Base-by-base conservation (phyloP, 2,888 invertebrate genomes). In the Sminthurides aquaticus region DNA sequence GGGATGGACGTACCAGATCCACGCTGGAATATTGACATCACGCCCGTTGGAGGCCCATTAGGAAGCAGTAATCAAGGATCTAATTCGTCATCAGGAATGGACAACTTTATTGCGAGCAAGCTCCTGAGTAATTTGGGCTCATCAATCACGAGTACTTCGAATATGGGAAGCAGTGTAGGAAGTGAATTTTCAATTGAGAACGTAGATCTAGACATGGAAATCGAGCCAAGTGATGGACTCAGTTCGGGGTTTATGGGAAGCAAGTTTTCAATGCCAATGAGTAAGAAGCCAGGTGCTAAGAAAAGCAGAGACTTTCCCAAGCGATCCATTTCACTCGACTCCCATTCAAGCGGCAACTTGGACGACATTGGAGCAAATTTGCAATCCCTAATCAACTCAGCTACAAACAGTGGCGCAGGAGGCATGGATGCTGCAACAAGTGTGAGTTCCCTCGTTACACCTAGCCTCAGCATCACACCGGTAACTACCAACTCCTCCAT, bases 401-500 rank as follows among this genome's bases (percentile, higher is more conserved):
- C n/a, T n/a, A n/a, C n/a, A n/a, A n/a, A n/a, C n/a, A 25, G 49
- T 56, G 48, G 24, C 20, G 34, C 15, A 20, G 57, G 60, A 27
- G 63, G 56, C 1, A 24, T 22, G 20, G 49, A 48, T 18, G 52
- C n/a, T 54, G 25, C 55, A 20, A 60, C 49, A 43, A 57, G 48
- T n/a, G 56, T 28, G 11, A 27, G 56, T 2, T 79, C 81, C 3
- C 48, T 72, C 24, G 67, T 85, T 3, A 80, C 83, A 22, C 84
- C 84, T 3, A 82, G 86, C 55, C 83, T 86, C 25, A 84, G 84
- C 74, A 83, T 86, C n/a, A 85, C 85, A 2, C 83, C 87, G 1
- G 83, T 85, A 52, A 75, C 77, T 18, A 71, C 77, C 11, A 69
- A 67, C 29, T 67, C 67, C 3, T n/a, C 81, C 18, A 77, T 80